These are phyloP conservation scores for Nicator chloris DNA, from an alignment of 2,113 vertebrate genomes.

Conservation along the genomic window DNA sequence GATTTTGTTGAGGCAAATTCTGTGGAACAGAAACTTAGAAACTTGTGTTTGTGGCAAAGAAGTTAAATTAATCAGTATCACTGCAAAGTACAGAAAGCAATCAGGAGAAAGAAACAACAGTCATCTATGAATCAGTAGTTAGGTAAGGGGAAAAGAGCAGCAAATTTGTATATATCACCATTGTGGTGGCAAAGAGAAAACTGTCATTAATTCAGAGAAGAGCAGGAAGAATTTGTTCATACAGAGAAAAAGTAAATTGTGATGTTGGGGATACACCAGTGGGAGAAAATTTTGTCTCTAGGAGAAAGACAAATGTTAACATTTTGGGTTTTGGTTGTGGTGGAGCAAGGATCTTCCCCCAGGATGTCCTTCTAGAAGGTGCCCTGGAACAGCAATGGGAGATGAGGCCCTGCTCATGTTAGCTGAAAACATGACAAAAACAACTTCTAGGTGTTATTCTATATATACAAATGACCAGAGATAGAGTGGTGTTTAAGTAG, in stretches of 20 bases:
- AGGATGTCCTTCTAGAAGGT: background rate
- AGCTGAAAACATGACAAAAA: background rate
- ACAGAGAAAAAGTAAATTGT: background rate
- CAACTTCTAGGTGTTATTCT: background rate
- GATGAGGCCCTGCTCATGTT: rapidly evolving
- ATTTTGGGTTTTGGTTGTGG: background rate
- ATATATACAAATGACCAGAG: background rate
- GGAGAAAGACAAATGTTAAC: background rate
- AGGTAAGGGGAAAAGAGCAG: background rate
- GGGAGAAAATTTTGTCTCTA: background rate
- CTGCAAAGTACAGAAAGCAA: background rate
- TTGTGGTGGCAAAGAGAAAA: background rate
- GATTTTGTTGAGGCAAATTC: background rate
- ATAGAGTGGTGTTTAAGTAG: background rate
- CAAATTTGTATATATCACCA: background rate
- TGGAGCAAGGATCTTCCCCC: background rate
- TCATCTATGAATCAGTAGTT: background rate
- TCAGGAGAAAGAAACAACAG: background rate
- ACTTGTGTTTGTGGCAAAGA: background rate
- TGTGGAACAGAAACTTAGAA: background rate
- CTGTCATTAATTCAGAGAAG: background rate
- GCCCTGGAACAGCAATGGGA: background rate
- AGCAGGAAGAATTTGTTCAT: background rate
- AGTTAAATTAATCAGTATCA: background rate
- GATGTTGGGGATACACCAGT: background rate